Conservation (phyloP, 2,888 invertebrate species). For the Drosophila seclusa region DNA sequence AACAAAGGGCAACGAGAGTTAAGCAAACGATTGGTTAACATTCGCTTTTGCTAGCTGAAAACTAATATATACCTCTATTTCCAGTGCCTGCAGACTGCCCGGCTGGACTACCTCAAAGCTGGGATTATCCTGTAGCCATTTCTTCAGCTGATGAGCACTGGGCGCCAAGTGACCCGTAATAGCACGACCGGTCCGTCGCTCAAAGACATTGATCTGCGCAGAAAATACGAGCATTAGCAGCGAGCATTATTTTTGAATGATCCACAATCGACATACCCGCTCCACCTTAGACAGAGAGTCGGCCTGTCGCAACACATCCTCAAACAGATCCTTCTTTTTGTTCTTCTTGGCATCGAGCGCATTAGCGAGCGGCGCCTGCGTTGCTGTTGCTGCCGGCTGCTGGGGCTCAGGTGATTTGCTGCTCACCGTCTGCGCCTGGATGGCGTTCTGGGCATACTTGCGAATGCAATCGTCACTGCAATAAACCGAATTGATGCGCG, state of each 20-base stretch:
- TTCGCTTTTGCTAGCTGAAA: background rate
- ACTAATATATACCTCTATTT: conserved; percentile 74
- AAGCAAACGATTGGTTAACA: background rate
- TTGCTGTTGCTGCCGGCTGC: conserved; percentile 22
- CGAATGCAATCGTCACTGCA: conserved; percentile 95
- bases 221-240: conserved; percentile 9
- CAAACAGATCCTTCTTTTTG: conserved; percentile 83
- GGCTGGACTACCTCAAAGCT: conserved; percentile 93
- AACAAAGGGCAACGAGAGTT: background rate
- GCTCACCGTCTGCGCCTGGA: conserved; percentile 65
- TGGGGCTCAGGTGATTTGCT: conserved; percentile 58
- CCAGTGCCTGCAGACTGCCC: conserved; percentile 86
- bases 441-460: conserved; percentile 91
- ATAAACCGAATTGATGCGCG: conserved; percentile 93
- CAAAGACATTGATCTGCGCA: conserved; percentile 90
- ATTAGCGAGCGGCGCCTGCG: conserved; percentile 29
- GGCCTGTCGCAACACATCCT: conserved; percentile 82
- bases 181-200: conserved; percentile 91
- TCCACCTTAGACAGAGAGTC: conserved; percentile 83
- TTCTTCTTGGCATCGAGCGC: conserved; percentile 78
- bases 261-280: conserved; percentile 68
- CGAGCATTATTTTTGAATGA: too few species aligned
- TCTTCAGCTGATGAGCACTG: conserved; percentile 90
- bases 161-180: conserved; percentile 93
- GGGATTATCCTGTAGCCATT: conserved; percentile 94